Base-by-base conservation (phyloP, 2,113 vertebrate genomes). In the Scomber scombrus region DNA sequence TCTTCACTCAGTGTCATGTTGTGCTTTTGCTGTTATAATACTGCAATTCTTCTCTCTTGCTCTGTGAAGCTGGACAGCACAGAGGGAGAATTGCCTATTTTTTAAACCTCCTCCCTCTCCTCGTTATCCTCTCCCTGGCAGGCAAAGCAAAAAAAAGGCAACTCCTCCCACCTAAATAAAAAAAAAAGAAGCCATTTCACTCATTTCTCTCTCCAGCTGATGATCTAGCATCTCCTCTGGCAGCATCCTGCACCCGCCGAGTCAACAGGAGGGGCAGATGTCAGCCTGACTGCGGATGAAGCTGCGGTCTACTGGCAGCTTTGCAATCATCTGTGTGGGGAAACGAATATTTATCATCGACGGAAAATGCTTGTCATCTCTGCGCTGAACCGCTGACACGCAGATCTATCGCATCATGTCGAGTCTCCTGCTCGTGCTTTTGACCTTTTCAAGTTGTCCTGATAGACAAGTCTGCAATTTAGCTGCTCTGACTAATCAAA, bases 311-410 rank as follows among this genome's bases (percentile, higher is more conserved):
- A 23, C 75, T 76, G 78, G 69, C 77, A 56, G 84, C 74, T 74
- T 73, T 77, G 69, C 81, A 86, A 78, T 87, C 84, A 72, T 78
- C 61, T 34, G 65, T 6, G 43, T 57, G 58, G 47, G 71, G 66
- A 19, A 50, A 16, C 50, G 72, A 60, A 71, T 75, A 71, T 80
- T 88, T 84, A 69, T 84, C 61, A 15, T 49, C 45, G 74, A 60
- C 34, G 79, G 78, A 78, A 88, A 90, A 69, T 47, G 75, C 84
- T 77, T 31, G 83, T 76, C 69, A 83, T 80, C 56, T 45, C 69
- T 74, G 23, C 62, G 3, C 23, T 67, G 50, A 75, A 68, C 31
- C 43, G 4, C 78, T 31, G 49, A 84, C 65, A 56, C 63, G 40
- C 79, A 69, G 64, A 81, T 86, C 64, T 12, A 69, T 55, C 60